These are phyloP conservation scores for Uria aalge DNA, from an alignment of 2,113 vertebrate genomes.

Conservation along the genomic window DNA sequence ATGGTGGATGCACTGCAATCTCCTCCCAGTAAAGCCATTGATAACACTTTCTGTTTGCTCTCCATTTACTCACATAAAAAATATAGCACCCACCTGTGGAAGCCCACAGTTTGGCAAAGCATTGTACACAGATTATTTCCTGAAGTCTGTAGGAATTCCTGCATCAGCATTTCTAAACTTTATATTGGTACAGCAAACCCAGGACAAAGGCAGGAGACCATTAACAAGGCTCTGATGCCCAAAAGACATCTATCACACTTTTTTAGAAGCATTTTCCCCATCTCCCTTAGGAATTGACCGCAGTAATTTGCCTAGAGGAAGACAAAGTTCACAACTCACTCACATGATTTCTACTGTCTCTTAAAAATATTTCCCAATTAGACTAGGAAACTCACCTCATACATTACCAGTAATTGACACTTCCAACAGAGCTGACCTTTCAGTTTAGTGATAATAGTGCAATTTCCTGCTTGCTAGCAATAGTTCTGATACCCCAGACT, in stretches of 20 bases:
- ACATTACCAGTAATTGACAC: constrained; percentile 59
- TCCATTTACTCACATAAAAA: neutral
- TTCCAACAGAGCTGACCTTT: constrained; percentile 51
- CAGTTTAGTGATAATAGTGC: neutral
- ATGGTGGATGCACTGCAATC: neutral
- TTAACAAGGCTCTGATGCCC: constrained; percentile 55
- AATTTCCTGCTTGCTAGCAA: neutral
- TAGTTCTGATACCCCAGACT: neutral
- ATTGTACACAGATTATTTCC: neutral
- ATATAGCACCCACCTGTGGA: neutral
- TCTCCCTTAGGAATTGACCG: constrained; percentile 19
- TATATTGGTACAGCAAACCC: neutral
- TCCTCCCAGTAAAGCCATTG: neutral
- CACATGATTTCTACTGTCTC: neutral
- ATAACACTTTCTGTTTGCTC: neutral
- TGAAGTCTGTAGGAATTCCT: neutral
- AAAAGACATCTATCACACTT: constrained; percentile 18
- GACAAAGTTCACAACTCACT: constrained; percentile 14
- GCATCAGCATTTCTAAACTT: constrained; percentile 35
- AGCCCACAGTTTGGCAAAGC: neutral
- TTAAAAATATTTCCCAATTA: constrained; percentile 64
- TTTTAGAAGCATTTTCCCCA: neutral
- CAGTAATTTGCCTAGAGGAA: constrained; percentile 36
- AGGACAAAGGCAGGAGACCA: constrained; percentile 39
- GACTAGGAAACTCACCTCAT: constrained; percentile 12